Percentiles rank a stretch among this genome's conserved stretches.
Conservation (phyloP, 30 jellyfish, hydroid and myxozoan genomes). For the Pelagia noctiluca region DNA sequence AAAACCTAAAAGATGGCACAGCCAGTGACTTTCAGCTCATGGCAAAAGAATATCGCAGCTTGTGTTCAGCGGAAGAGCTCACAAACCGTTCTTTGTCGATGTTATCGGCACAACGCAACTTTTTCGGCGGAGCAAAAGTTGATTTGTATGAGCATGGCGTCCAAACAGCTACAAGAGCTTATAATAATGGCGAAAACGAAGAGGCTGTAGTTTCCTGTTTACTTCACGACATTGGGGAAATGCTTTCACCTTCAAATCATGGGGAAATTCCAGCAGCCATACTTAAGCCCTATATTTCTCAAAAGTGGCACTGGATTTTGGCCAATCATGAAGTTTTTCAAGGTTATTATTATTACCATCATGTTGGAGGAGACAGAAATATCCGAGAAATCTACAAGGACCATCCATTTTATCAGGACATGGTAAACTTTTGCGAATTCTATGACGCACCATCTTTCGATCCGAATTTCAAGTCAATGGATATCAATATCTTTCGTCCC, state of each 20-base stretch:
- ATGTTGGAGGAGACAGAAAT: constrained; percentile 60
- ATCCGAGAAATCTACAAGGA: constrained; percentile 39
- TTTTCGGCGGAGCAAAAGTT: constrained; percentile 65
- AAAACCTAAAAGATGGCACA: constrained; percentile 55
- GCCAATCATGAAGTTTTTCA: constrained; percentile 72
- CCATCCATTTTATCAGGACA: constrained; percentile 45
- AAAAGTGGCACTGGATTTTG: constrained; percentile 64
- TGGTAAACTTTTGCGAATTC: constrained; percentile 50
- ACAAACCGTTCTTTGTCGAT: constrained; percentile 38
- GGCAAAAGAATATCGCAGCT: constrained; percentile 50
- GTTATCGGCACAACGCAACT: constrained; percentile 21
- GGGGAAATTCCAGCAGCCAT: constrained; percentile 75
- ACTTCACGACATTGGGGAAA: constrained; percentile 68
- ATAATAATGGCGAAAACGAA: constrained; percentile 48
- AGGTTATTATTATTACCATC: constrained; percentile 56
- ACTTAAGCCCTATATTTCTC: constrained; percentile 56
- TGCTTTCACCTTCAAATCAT: constrained; percentile 66
- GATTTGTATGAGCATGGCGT: constrained; percentile 68
- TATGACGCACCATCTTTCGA: constrained; percentile 75
- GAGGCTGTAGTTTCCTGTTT: constrained; percentile 63
- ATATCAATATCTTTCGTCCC: constrained; percentile 43
- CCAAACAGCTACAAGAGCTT: constrained; percentile 75
- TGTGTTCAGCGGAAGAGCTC: constrained; percentile 49
- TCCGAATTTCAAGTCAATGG: constrained; percentile 45
- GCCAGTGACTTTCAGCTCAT: constrained; percentile 48